A percentile compares a stretch with the other conserved stretches of the same genome.
phyloP scores from a whole-genome alignment of 2,888 invertebrate genomes.

The Chloroclysta siterata region DNA sequence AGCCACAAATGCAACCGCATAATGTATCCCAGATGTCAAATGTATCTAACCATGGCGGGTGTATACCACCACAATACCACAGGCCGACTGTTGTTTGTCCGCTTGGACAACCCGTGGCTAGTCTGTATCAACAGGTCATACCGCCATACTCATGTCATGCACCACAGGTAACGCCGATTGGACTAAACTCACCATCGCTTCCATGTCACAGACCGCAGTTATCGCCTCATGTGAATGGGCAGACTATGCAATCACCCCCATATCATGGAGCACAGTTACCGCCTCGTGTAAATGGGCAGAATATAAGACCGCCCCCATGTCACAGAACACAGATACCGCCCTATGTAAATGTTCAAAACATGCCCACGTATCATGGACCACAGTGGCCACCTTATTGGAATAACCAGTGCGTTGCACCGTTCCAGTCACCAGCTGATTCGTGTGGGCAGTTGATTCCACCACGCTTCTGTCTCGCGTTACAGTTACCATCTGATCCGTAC shows the following conservation, averaged over 20 bases:
- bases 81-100: neutral
- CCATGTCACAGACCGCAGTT: neutral
- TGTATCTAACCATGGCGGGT: neutral
- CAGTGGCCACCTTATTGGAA: neutral
- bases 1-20: neutral
- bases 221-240: neutral
- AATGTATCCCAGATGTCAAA: neutral
- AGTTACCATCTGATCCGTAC: neutral
- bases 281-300: neutral
- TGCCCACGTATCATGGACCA: neutral
- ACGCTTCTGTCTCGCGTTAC: neutral
- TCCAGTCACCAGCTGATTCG: neutral
- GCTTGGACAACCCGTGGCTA: neutral
- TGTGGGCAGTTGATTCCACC: neutral
- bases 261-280: neutral
- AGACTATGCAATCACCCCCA: neutral
- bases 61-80: neutral
- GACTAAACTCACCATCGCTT: no score
- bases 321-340: neutral
- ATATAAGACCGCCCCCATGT: neutral
- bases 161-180: neutral
- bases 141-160: neutral
- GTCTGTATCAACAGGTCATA: neutral
- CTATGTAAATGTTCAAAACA: neutral
- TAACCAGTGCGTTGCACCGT: neutral